Conservation (phyloP, 2,113 vertebrate species). For the Psophia crepitans region DNA sequence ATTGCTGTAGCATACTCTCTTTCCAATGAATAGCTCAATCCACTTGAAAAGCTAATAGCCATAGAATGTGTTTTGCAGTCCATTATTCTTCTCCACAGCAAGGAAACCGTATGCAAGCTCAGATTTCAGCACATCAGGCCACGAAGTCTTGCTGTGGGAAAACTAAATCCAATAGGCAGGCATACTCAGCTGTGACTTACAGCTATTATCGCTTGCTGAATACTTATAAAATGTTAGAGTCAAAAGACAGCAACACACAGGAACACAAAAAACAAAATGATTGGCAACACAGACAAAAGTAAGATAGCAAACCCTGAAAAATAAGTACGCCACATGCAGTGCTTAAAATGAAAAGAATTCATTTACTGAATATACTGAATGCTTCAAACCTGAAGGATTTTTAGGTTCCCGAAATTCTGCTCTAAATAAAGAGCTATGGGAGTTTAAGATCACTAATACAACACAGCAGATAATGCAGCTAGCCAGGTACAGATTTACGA, state of each 20-base stretch:
- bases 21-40: slow-evolving; percentile 57
- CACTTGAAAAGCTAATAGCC: slow-evolving; percentile 61
- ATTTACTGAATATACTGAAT: background rate
- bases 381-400: background rate
- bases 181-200: slow-evolving; percentile 47
- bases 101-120: slow-evolving; percentile 31
- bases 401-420: background rate
- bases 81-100: slow-evolving; percentile 64
- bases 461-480: background rate
- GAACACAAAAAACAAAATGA: background rate
- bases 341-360: background rate
- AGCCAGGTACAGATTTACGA: background rate
- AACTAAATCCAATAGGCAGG: slow-evolving; percentile 50
- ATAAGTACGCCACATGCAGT: background rate
- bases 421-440: background rate
- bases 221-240: slow-evolving; percentile 9
- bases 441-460: background rate
- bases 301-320: slow-evolving; percentile 1
- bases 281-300: background rate
- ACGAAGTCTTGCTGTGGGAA: slow-evolving; percentile 57
- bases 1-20: slow-evolving; percentile 22
- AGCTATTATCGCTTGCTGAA: slow-evolving; percentile 53
- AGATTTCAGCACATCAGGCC: slow-evolving; percentile 29
- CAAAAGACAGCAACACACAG: background rate
- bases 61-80: slow-evolving; percentile 38